These are phyloP conservation scores for Watsonalla binaria DNA, from an alignment of 2,888 invertebrate genomes.

Conservation along the genomic window DNA sequence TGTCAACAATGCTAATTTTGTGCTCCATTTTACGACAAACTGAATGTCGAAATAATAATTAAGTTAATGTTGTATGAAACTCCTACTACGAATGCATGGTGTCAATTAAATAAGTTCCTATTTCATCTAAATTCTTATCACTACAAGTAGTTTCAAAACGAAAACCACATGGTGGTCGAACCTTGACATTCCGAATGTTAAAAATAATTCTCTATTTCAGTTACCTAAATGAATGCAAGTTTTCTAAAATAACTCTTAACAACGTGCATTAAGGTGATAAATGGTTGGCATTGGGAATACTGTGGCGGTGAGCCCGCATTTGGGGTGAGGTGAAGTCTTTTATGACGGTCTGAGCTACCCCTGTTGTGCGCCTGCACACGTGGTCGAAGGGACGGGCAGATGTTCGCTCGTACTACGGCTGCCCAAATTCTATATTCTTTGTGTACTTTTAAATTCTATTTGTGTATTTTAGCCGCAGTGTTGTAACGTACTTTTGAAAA, in stretches of 20 bases:
- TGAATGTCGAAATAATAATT: no score
- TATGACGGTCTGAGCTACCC: conserved; percentile 57
- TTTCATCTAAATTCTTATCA: conserved; percentile 46
- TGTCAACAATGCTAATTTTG: no score
- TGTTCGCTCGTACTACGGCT: conserved; percentile 52
- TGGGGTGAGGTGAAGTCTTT: conserved; percentile 62
- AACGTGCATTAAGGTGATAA: conserved; percentile 35
- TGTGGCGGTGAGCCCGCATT: conserved; percentile 53
- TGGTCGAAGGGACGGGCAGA: conserved; percentile 64
- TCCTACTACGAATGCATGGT: neutral
- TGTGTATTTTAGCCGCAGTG: neutral
- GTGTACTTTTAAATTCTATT: neutral
- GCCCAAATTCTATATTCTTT: conserved; percentile 27
- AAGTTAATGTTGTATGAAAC: neutral
- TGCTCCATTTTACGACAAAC: no score
- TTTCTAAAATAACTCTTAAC: conserved; percentile 42
- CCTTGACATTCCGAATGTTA: conserved; percentile 75
- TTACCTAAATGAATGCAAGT: conserved; percentile 21
- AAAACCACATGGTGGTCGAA: conserved; percentile 66
- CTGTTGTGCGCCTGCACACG: conserved; percentile 68
- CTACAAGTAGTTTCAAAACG: conserved; percentile 54
- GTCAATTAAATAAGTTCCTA: conserved; percentile 11
- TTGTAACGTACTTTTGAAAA: neutral
- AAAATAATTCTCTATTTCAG: conserved; percentile 74
- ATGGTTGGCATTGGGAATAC: conserved; percentile 17